Evolutionary conservation across 1,140 invertebrate genomes (phyloP).

Genomic region (Trichonephila clavata): DNA sequence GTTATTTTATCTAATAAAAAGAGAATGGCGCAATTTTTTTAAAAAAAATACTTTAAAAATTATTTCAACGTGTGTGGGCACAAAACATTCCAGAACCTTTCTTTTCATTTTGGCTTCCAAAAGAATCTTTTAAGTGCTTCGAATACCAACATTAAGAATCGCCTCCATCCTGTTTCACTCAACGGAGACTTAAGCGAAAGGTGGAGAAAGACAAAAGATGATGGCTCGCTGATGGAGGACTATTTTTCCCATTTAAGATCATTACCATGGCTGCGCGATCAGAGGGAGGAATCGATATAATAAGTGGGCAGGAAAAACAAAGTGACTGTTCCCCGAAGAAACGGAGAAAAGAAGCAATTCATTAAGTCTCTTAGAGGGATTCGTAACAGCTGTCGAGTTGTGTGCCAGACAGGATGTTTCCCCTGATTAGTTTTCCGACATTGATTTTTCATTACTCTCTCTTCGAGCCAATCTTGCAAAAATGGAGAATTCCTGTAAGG

Average conservation of each 20-base stretch:
- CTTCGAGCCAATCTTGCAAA: background rate
- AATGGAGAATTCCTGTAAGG: background rate
- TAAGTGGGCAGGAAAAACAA: background rate
- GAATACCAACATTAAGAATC: too few relatives aligned
- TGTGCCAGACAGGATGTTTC: background rate
- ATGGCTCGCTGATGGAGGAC: background rate
- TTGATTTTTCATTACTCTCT: constrained; percentile 47
- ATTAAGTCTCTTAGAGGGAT: constrained; percentile 31
- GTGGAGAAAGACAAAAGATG: too few relatives aligned
- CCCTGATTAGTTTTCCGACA: constrained; percentile 48
- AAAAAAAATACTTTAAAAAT: too few relatives aligned
- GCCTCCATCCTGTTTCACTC: too few relatives aligned
- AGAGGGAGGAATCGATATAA: background rate
- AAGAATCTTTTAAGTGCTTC: too few relatives aligned
- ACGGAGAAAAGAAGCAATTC: constrained; percentile 38
- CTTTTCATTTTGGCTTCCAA: too few relatives aligned
- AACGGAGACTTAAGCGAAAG: too few relatives aligned
- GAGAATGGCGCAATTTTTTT: too few relatives aligned
- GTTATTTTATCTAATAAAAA: too few relatives aligned
- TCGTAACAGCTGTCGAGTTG: constrained; percentile 38
- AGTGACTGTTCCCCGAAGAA: constrained; percentile 26
- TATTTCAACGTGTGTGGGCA: too few relatives aligned
- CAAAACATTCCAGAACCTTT: too few relatives aligned
- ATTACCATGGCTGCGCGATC: background rate
- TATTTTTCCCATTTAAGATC: background rate